Evolutionary conservation across 1,140 invertebrate species (phyloP).

Genomic region (Cepaea nemoralis): DNA sequence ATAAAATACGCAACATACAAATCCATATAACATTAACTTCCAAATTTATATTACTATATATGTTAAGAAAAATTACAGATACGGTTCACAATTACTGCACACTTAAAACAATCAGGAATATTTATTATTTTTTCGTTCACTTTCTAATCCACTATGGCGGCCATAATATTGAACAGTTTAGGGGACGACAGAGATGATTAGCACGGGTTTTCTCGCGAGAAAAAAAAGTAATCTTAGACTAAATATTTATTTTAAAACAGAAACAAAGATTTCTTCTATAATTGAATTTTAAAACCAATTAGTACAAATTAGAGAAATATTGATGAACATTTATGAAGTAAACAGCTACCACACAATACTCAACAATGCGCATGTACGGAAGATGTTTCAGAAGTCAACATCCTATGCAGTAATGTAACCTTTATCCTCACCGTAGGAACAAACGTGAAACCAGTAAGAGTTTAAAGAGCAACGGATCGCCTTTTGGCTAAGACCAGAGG

Average conservation of each 20-base stretch:
- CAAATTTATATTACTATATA: not conserved
- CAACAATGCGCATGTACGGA: constrained; percentile 48
- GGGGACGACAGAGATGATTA: constrained; percentile 38
- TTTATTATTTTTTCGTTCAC: constrained; percentile 14
- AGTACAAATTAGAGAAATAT: not conserved
- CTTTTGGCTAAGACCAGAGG: too few relatives aligned
- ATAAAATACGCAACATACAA: not conserved
- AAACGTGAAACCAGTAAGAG: too few relatives aligned
- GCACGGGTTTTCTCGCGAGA: constrained; percentile 39
- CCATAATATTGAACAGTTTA: constrained; percentile 44
- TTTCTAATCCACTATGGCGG: constrained; percentile 37
- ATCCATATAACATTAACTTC: not conserved
- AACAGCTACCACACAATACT: not conserved
- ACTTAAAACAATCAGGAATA: not conserved
- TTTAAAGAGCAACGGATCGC: too few relatives aligned
- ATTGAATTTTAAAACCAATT: not conserved
- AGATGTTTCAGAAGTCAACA: too few relatives aligned
- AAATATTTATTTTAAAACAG: constrained; percentile 1
- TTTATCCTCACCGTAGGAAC: too few relatives aligned
- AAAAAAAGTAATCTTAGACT: not conserved
- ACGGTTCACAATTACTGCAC: not conserved
- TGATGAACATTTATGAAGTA: not conserved
- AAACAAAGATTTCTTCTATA: not conserved
- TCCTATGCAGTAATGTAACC: too few relatives aligned
- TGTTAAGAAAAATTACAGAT: not conserved